Percentiles rank a stretch among this genome's conserved stretches.
phyloP scores from a whole-genome alignment of 2,797 vertebrate genomes.

The Helostoma temminkii region DNA sequence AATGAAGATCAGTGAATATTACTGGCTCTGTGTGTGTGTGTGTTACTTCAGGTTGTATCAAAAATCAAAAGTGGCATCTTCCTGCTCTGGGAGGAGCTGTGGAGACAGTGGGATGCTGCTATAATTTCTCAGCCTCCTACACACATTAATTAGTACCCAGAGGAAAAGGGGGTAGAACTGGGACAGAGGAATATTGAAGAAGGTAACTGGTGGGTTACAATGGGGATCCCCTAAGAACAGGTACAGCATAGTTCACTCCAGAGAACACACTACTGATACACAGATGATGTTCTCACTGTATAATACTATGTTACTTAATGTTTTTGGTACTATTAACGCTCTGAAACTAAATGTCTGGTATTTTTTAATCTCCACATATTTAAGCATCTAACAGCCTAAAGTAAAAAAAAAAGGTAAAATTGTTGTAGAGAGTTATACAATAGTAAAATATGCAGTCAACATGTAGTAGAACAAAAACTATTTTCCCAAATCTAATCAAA shows the following conservation, averaged over 20 bases:
- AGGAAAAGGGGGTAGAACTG: slow-evolving; percentile 65
- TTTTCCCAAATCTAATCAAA: no score
- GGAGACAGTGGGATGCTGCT: slow-evolving; percentile 52
- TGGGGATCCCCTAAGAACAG: slow-evolving; percentile 51
- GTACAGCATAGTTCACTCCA: slow-evolving; percentile 35
- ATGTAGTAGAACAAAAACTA: background rate
- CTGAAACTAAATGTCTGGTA: background rate
- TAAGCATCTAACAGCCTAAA: background rate
- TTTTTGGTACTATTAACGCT: slow-evolving; percentile 4
- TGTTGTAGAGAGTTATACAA: background rate
- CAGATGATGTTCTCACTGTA: slow-evolving; percentile 26
- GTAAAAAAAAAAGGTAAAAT: slow-evolving; percentile 20
- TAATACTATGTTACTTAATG: slow-evolving; percentile 19
- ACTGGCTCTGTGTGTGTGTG: slow-evolving; percentile 9
- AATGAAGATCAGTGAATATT: slow-evolving; percentile 14
- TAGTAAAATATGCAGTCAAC: background rate
- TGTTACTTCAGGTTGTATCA: slow-evolving; percentile 53
- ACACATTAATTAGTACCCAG: slow-evolving; percentile 82
- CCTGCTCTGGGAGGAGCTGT: slow-evolving; percentile 63
- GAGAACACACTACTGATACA: slow-evolving; percentile 41
- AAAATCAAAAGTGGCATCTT: slow-evolving; percentile 51
- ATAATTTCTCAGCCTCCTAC: slow-evolving; percentile 53
- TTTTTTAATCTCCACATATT: slow-evolving; percentile 17
- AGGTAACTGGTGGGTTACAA: slow-evolving; percentile 49
- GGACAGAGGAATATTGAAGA: slow-evolving; percentile 39